Conservation (phyloP, 2,888 invertebrate genomes). For the Tipula helvola region DNA sequence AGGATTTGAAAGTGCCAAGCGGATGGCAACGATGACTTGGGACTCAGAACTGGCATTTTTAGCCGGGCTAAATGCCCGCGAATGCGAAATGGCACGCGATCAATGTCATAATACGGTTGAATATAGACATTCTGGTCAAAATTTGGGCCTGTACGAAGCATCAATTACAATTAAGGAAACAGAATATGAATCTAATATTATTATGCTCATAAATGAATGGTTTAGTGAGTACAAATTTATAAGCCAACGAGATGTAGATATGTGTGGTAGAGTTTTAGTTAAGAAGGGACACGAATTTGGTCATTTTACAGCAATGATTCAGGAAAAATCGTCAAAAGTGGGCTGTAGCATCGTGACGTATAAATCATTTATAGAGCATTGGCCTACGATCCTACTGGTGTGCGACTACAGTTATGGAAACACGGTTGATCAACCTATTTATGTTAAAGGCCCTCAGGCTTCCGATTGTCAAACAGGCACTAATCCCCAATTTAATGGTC, state of each 20-base stretch:
- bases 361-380: not conserved
- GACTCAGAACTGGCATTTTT: not conserved
- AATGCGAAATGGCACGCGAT: not conserved
- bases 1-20: not conserved
- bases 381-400: not conserved
- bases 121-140: not conserved
- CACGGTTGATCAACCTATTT: not conserved
- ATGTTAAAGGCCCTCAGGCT: not conserved
- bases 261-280: not conserved
- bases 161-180: not conserved
- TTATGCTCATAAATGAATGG: not conserved
- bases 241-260: not conserved
- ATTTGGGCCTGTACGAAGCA: not conserved
- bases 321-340: not conserved
- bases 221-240: not conserved
- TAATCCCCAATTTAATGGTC: not conserved
- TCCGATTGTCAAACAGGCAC: not conserved
- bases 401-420: not conserved
- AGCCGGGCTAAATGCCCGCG: not conserved
- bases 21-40: not conserved
- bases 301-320: not conserved
- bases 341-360: not conserved
- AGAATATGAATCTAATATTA: not conserved
- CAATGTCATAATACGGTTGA: not conserved
- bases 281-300: not conserved